Base-by-base conservation (phyloP, 30 jellyfish, hydroid and myxozoan genomes). In the Pseudorhiza aurosa region DNA sequence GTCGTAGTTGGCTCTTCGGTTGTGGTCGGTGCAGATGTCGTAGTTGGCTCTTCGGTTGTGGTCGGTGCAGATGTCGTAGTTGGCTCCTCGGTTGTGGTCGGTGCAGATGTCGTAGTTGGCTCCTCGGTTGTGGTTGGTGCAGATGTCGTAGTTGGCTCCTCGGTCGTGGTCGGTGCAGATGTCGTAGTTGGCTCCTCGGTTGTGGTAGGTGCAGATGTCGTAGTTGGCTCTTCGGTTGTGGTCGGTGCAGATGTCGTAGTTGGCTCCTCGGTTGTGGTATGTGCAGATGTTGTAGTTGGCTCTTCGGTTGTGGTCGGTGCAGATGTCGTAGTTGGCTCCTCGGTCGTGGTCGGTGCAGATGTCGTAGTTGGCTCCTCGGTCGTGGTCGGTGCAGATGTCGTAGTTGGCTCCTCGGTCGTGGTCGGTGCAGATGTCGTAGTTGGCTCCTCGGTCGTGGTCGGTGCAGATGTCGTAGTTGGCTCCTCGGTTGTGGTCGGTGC, bases 1-100 rank as follows among this genome's bases (percentile, higher is more conserved):
- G 67, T 51, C 17, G 77, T 33, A 2, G 87, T 43, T 55, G 78
- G 77, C 24, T 25, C n/a, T n/a, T n/a, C n/a, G n/a, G n/a, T n/a
- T n/a, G n/a, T n/a, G n/a, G n/a, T n/a, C n/a, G n/a, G n/a, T n/a
- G n/a, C n/a, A n/a, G n/a, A n/a, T 28, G 24, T 32, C 24, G 46
- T 24, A 11, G 46, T 5, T 21, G 75, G 56, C 56, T 62, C 56
- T 62, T 33, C 56, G 2, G 75, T 62, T 8, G 75, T 37, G 10
- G 56, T 29, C 19, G 83, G 47, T 18, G 3, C 28, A 5, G 59
- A 12, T 10, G 67, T 68, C 10, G 55, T 68, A 4, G 45, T 22
- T 18, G 26, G 77, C 51, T 25, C 77, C 32, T 28, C 55, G 22
- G 77, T 45, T 21, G 82, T 40, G 7, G 62, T 47, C 25, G 77